A percentile compares a stretch with the other conserved stretches of the same genome.
Conservation (phyloP, 2,113 vertebrate genomes). For the Pipa parva region DNA sequence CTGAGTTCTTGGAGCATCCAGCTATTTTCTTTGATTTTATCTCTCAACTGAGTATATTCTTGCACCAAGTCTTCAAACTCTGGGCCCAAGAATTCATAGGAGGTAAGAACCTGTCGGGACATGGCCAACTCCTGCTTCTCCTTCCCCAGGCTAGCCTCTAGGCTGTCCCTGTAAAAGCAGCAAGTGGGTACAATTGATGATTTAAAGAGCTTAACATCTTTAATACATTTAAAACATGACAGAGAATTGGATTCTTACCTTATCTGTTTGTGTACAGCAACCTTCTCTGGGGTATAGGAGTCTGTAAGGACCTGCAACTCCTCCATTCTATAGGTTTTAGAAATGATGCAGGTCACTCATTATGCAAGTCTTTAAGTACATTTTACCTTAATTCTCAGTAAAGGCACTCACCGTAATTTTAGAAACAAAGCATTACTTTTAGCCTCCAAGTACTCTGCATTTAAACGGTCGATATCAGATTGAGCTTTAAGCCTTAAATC, state of each 20-base stretch:
- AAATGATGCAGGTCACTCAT: not conserved
- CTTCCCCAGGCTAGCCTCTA: constrained; percentile 46
- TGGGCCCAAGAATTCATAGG: constrained; percentile 56
- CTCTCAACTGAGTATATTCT: constrained; percentile 54
- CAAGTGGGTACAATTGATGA: not conserved
- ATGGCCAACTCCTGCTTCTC: constrained; percentile 51
- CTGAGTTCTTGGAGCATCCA: constrained; percentile 57
- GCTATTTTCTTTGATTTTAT: constrained; percentile 45
- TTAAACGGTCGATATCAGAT: constrained; percentile 69
- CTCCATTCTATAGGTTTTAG: constrained; percentile 62
- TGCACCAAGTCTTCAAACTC: constrained; percentile 58
- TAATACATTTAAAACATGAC: not conserved
- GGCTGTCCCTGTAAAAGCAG: constrained; percentile 46
- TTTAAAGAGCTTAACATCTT: not conserved
- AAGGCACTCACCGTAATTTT: constrained; percentile 68
- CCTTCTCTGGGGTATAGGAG: constrained; percentile 70
- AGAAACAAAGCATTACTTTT: constrained; percentile 76
- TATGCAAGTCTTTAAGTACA: not conserved
- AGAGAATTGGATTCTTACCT: constrained; percentile 55
- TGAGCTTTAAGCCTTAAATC: constrained; percentile 72
- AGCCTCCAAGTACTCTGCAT: constrained; percentile 74
- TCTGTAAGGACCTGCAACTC: constrained; percentile 73
- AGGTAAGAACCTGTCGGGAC: constrained; percentile 46
- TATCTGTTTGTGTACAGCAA: constrained; percentile 72
- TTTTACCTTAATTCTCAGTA: not conserved